phyloP scores from a whole-genome alignment of 2,113 vertebrate genomes.

The Oncorhynchus nerka region DNA sequence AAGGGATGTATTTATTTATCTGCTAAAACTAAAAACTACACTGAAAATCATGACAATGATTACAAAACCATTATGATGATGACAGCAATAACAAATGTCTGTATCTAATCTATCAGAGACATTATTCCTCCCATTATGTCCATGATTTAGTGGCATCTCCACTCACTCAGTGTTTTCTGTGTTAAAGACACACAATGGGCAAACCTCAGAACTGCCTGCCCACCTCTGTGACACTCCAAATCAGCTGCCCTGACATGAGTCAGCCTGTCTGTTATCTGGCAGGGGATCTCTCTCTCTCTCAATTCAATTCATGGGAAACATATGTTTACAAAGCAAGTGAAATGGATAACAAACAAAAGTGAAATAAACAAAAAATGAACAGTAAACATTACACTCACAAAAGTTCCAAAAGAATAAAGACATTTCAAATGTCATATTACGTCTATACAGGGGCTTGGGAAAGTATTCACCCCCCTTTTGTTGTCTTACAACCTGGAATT shows the following conservation, averaged over 20 bases:
- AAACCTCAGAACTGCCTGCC: constrained; percentile 12
- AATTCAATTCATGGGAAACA: too few relatives aligned
- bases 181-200: constrained; percentile 33
- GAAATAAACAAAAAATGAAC: too few relatives aligned
- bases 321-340: too few relatives aligned
- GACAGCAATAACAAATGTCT: background rate
- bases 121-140: background rate
- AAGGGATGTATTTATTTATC: background rate
- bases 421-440: too few relatives aligned
- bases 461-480: too few relatives aligned
- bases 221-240: constrained; percentile 38
- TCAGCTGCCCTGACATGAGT: constrained; percentile 30
- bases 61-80: background rate
- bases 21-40: background rate
- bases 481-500: too few relatives aligned
- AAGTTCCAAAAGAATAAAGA: too few relatives aligned
- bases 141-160: background rate
- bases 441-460: too few relatives aligned
- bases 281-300: too few relatives aligned
- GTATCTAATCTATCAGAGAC: background rate
- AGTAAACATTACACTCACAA: too few relatives aligned
- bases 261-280: constrained; percentile 29
- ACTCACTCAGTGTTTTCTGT: constrained; percentile 5
- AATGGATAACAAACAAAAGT: too few relatives aligned
- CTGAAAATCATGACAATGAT: background rate